Evolutionary conservation across 2,113 vertebrate species (phyloP), one percentile per base, ranked within the genome.

Genomic region (Pithys albifrons): DNA sequence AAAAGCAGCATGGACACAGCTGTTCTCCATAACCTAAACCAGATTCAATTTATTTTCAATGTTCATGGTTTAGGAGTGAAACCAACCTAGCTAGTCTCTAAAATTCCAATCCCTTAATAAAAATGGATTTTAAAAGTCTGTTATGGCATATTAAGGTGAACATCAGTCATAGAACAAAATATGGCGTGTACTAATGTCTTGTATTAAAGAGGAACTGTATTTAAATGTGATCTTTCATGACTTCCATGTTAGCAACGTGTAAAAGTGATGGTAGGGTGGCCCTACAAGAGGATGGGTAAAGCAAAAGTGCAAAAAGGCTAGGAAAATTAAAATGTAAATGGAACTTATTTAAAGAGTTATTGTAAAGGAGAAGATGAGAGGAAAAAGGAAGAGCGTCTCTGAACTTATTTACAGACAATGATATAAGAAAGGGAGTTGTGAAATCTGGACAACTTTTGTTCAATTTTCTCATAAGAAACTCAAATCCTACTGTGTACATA

Each of bases 391-490:
- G 46, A 74, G 9, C 29, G 82, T n/a, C 31, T 85, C 66, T 69
- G 8, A 66, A 81, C 69, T 74, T 84, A 71, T 59, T 92, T 89
- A 58, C 10, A 85, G 67, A 41, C 12, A 58, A 41, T 54, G 14
- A 22, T 41, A 45, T 39, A 35, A 74, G 29, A 76, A 73, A 80
- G 17, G 17, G 16, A 49, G 15, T 81, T 89, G 48, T 74, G 61
- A 84, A 81, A 86, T 55, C 58, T 6, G 9, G 25, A 31, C 14
- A 12, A 2, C n/a, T 71, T 96, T 73, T 71, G 33, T 88, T 55
- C 57, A 43, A 24, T 89, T 93, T 94, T 95, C 83, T 77, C 76
- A 51, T 37, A 77, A 83, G 82, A 86, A 90, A 77, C 37, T 84
- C 37, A 83, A 48, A 80, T 71, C 15, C 29, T 48, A 5, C 29